Base-by-base conservation (phyloP, 2,888 invertebrate genomes). In the Amphipoea lucens region DNA sequence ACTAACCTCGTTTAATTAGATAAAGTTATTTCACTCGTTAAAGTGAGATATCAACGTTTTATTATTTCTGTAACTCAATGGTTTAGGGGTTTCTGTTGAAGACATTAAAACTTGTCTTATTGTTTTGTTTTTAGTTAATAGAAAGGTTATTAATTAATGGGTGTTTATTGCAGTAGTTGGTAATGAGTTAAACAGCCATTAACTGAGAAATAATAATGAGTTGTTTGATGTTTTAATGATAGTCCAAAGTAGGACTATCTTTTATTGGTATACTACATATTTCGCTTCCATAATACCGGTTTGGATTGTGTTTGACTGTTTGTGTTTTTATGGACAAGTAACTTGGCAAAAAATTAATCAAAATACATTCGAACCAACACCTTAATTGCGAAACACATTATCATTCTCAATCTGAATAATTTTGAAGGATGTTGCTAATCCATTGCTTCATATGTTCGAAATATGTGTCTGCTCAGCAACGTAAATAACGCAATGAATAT, bases 1-100 rank as follows among this genome's bases (percentile, higher is more conserved):
- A 90, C 84, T 90, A 86, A 91, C 93, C 94, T 81, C 88, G 74
- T 87, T 90, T 91, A 92, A 91, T 92, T 92, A 92, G 89, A 90
- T 90, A 90, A 91, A 90, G 83, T 87, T 87, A 90, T 90, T 89
- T 87, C 79, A 78, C 81, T 90, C 86, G 87, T 90, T 90, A 87
- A 90, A 90, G 84, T 85, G 71, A 76, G 75, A 88, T 81, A 86
- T 78, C 67, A 60, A 66, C 40, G 73, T 84, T 84, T 85, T 67
- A 83, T 86, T 76, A 60, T 85, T 79, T 66, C 67, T 63, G 63
- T 51, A 36, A 67, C 54, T 72, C 54, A 60, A 66, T 20, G 71
- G 72, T 17, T 71, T 68, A 54, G 36, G n/a, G n/a, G 62, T 66
- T 71, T 74, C 57, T 68, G 69, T 36, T 68, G 23, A 65, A 74